Evolutionary conservation across 2,888 invertebrate genomes (phyloP).

Genomic region (Erebia palarica): DNA sequence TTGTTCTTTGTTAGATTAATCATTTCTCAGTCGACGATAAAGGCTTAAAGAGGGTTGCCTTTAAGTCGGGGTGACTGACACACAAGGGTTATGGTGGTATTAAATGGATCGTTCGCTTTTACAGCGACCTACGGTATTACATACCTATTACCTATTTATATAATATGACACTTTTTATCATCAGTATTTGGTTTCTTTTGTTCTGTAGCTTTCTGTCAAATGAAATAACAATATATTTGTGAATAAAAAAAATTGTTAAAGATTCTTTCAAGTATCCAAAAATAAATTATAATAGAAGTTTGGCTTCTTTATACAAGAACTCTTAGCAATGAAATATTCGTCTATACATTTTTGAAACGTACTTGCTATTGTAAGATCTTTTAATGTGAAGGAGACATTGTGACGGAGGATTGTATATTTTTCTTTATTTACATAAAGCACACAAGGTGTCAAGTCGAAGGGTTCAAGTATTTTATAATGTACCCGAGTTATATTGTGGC

Average conservation of each 20-base stretch:
- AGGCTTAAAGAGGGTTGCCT: slow-evolving; percentile 47
- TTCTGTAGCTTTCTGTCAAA: neutral
- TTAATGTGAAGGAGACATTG: no score
- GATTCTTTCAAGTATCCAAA: no score
- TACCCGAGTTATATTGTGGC: neutral
- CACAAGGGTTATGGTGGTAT: slow-evolving; percentile 53
- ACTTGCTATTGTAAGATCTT: no score
- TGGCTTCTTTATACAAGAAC: no score
- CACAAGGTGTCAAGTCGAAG: neutral
- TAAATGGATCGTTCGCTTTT: slow-evolving; percentile 60
- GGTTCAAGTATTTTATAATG: slow-evolving; percentile 7
- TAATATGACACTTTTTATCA: neutral
- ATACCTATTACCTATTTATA: slow-evolving; percentile 4
- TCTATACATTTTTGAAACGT: no score
- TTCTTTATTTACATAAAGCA: neutral
- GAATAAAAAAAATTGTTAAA: neutral
- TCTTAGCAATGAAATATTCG: no score
- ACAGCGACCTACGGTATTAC: slow-evolving; percentile 41
- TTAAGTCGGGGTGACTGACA: slow-evolving; percentile 53
- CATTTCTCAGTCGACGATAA: slow-evolving; percentile 36
- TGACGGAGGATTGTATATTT: no score
- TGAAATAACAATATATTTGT: neutral
- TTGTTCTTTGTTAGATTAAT: slow-evolving; percentile 29
- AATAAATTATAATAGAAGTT: no score
- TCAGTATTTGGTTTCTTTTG: neutral